A percentile compares a stretch with the other conserved stretches of the same genome.
phyloP scores from a whole-genome alignment of 2,113 vertebrate species.

The Crocuta crocuta region DNA sequence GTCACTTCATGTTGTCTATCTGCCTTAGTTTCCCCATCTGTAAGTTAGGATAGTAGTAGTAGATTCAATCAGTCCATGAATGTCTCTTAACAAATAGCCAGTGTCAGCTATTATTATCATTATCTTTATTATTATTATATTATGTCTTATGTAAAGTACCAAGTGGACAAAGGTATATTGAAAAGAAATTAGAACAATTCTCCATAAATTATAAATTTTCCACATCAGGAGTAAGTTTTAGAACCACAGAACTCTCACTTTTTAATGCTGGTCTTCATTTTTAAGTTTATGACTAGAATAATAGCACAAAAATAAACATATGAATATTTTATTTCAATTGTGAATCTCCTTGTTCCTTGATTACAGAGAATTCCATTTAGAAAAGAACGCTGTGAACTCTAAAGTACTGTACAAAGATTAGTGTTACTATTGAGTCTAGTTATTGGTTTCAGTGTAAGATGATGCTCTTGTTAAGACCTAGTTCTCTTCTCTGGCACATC shows the following conservation, averaged over 20 bases:
- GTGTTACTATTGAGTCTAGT: not conserved
- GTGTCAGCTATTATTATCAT: not conserved
- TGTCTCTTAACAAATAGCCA: not conserved
- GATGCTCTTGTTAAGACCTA: not conserved
- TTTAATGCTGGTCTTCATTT: not conserved
- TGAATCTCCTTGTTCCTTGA: not conserved
- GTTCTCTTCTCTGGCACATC: not conserved
- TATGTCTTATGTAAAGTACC: not conserved
- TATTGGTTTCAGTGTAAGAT: not conserved
- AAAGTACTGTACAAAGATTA: not conserved
- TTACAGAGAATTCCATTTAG: not conserved
- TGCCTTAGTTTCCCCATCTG: not conserved
- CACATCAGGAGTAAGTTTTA: not conserved
- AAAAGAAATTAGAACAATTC: not conserved
- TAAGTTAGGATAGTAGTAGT: not conserved
- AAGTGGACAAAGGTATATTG: not conserved
- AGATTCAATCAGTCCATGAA: not conserved
- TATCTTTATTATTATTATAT: not conserved
- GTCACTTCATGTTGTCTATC: not conserved
- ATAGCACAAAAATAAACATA: not conserved
- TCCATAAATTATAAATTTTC: not conserved
- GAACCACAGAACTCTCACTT: not conserved
- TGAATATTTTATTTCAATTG: not conserved
- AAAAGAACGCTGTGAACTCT: not conserved
- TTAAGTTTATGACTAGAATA: not conserved